Evolutionary conservation across 2,888 invertebrate species (phyloP), one percentile per base, ranked within the genome.

Genomic region (Diarsia mendica): DNA sequence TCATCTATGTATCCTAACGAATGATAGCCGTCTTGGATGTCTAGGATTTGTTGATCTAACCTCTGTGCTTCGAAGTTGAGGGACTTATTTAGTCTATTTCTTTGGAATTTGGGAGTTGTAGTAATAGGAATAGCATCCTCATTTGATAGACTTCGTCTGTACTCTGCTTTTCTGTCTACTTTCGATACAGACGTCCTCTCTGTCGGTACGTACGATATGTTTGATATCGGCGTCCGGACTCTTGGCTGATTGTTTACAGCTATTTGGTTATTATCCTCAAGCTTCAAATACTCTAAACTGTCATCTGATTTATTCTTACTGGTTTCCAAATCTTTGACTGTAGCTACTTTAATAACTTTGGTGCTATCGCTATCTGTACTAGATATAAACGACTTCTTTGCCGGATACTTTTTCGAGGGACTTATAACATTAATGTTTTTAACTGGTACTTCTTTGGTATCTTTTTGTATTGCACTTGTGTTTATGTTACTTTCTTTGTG

Each of bases 191-290:
- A 85, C n/a, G 92, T 91, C 87, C 94, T 93, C 85, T 96, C 95
- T 28, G 95, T 94, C 48, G 95, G 93, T 58, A 94, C 90, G 77
- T 96, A 96, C 6, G 95, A 93, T 66, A 96, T 89, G 82, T 95
- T 96, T 1, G 96, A 94, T 85, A 97, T 95, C 3, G 96, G 96
- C 60, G 96, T 96, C 48, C 96, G 94, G 55, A 95, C 92, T 88
- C 96, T 94, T 0, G 96, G 96, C 84, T 96, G 96, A 84, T 97
- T 97, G 71, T 95, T 95, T 9, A 97, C 95, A 13, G 94, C 95
- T 71, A 96, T 96, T 90, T 96, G 95, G 90, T 96, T 96, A 77
- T 96, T 92, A 85, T 96, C 92, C 39, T 94, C 93, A 83, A 96
- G 85, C 88, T 96, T 95, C 46, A 97, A 94, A 72, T 94, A 96